Conservation (phyloP, 2,888 invertebrate species). For the Panzeria rudis region DNA sequence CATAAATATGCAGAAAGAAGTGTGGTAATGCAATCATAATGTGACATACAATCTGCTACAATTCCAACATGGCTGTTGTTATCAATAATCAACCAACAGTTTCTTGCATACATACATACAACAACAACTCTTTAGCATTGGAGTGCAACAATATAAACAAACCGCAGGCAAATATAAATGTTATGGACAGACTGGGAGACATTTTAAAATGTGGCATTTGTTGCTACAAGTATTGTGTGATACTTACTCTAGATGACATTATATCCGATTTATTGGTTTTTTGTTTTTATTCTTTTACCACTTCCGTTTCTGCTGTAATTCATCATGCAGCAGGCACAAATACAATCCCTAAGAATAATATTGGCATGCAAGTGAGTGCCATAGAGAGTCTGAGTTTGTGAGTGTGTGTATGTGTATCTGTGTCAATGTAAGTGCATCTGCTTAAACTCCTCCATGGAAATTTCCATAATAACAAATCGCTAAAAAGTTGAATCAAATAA, state of each 20-base stretch:
- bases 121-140: background rate
- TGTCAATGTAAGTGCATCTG: background rate
- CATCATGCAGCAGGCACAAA: slow-evolving; percentile 48
- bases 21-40: slow-evolving; percentile 47
- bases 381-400: background rate
- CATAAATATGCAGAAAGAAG: slow-evolving; percentile 7
- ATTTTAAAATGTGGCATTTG: background rate
- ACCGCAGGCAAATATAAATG: slow-evolving; percentile 6
- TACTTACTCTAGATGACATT: slow-evolving; percentile 53
- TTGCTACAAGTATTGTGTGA: slow-evolving; percentile 46
- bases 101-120: background rate
- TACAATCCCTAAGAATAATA: background rate
- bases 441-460: slow-evolving; percentile 14
- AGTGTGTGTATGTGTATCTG: background rate
- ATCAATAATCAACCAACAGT: slow-evolving; percentile 44
- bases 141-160: background rate
- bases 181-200: background rate
- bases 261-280: slow-evolving; percentile 65
- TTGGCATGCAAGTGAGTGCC: background rate
- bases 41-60: slow-evolving; percentile 14
- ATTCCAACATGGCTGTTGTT: slow-evolving; percentile 36
- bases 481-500: slow-evolving; percentile 41
- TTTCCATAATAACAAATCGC: slow-evolving; percentile 60
- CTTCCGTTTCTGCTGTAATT: slow-evolving; percentile 40
- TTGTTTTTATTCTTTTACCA: slow-evolving; percentile 20